phyloP scores from a whole-genome alignment of 2,888 invertebrate genomes.

The Parelbella ahira region DNA sequence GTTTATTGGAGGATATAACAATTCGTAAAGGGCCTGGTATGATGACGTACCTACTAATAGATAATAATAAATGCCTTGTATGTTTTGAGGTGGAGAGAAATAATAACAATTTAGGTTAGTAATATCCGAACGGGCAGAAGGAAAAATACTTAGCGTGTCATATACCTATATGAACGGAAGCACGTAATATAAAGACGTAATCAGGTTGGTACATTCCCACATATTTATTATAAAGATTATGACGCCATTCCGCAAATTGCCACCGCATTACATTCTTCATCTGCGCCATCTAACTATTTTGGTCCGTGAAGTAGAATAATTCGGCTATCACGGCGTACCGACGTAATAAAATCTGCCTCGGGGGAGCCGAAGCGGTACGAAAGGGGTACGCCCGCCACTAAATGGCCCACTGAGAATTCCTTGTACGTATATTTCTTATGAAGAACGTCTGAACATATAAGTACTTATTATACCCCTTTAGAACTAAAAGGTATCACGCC shows the following conservation, averaged over 20 bases:
- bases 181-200: too few relatives aligned
- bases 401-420: constrained; percentile 8
- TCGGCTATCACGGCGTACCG: constrained; percentile 5
- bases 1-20: too few relatives aligned
- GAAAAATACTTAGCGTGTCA: too few relatives aligned
- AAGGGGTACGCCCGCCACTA: constrained; percentile 5
- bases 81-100: too few relatives aligned
- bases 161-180: too few relatives aligned
- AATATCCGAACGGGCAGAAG: too few relatives aligned
- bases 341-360: constrained; percentile 12
- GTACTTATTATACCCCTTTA: too few relatives aligned
- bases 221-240: neutral
- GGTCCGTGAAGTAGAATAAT: constrained; percentile 13
- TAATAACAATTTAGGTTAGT: too few relatives aligned
- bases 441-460: neutral
- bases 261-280: constrained; percentile 4
- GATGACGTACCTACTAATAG: too few relatives aligned
- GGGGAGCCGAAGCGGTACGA: neutral
- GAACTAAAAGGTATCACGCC: too few relatives aligned
- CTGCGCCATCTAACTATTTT: constrained; percentile 4
- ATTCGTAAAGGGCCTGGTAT: too few relatives aligned
- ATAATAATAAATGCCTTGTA: too few relatives aligned
- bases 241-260: constrained; percentile 8
- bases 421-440: neutral
- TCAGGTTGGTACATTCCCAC: neutral